A percentile compares a stretch with the other conserved stretches of the same genome.
These are phyloP conservation scores for Caenorhabditis tropicalis DNA, from an alignment of 1,140 invertebrate species.

Conservation along the genomic window DNA sequence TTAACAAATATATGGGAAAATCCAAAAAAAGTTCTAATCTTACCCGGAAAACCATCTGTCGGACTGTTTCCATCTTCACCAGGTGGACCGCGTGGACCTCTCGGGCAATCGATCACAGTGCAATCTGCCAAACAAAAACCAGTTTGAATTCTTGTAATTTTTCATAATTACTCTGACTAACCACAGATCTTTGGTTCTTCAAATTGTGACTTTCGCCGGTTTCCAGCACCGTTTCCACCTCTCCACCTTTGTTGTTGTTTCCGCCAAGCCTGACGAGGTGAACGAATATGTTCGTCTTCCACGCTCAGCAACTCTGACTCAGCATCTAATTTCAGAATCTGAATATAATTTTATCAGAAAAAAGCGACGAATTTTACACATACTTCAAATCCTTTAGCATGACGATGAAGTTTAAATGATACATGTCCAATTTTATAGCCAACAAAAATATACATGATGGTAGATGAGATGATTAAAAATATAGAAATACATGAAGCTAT, in stretches of 20 bases:
- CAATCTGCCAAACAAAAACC: slow-evolving; percentile 14
- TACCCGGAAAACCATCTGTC: not conserved
- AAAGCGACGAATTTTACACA: not conserved
- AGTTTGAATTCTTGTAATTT: not conserved
- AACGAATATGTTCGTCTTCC: slow-evolving; percentile 10
- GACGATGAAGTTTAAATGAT: not conserved
- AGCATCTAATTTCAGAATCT: not conserved
- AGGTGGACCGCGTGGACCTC: slow-evolving; percentile 21
- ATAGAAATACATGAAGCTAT: slow-evolving; percentile 1
- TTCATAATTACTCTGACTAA: not conserved
- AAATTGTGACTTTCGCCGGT: slow-evolving; percentile 2
- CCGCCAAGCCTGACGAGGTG: slow-evolving; percentile 7
- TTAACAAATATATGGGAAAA: too few relatives aligned
- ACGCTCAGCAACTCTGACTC: slow-evolving; percentile 8
- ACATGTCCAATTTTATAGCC: not conserved
- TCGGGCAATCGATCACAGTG: slow-evolving; percentile 39
- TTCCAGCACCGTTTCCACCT: slow-evolving; percentile 19
- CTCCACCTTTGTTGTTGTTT: slow-evolving; percentile 24
- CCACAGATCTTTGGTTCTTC: slow-evolving; percentile 47
- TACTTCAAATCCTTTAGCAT: slow-evolving; percentile 10
- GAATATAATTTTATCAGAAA: not conserved
- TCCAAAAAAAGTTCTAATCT: not conserved
- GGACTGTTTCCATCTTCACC: slow-evolving; percentile 29
- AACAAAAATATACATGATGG: not conserved
- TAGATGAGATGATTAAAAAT: not conserved